Conservation (phyloP, 2,797 vertebrate species). For the Brachymystax lenok region DNA sequence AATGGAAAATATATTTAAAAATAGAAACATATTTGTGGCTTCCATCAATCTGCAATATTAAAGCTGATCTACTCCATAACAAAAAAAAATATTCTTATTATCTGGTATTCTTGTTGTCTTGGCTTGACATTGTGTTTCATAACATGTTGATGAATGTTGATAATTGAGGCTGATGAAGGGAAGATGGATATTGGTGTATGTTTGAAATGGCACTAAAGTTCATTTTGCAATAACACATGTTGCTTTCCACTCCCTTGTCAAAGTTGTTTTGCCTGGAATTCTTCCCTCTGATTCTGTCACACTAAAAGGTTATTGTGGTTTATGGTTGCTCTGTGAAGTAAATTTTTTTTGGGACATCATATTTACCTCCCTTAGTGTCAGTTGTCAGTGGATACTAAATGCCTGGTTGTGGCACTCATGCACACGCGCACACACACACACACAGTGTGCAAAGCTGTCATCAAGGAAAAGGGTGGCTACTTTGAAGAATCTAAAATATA, state of each 20-base stretch:
- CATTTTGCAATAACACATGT: neutral
- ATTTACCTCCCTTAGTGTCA: conserved; percentile 22
- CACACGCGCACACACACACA: too few species aligned
- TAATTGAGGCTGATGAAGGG: neutral
- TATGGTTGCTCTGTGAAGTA: neutral
- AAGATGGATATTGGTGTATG: neutral
- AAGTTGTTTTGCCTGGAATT: neutral
- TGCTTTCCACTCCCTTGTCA: neutral
- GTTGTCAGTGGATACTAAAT: conserved; percentile 21
- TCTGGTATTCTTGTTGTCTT: conserved; percentile 44
- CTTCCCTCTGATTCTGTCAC: neutral
- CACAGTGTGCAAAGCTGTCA: too few species aligned
- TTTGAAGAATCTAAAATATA: too few species aligned
- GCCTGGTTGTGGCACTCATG: too few species aligned
- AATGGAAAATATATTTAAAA: too few species aligned
- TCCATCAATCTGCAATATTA: too few species aligned
- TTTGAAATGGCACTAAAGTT: neutral
- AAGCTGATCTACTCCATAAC: too few species aligned
- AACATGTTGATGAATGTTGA: conserved; percentile 27
- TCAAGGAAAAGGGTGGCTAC: too few species aligned
- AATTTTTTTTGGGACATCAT: conserved; percentile 13
- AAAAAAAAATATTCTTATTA: conserved; percentile 28
- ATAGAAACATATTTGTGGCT: too few species aligned
- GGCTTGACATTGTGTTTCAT: conserved; percentile 49
- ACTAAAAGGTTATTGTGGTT: neutral